Evolutionary conservation across 2,888 invertebrate species (phyloP), one percentile per base, ranked within the genome.

Genomic region (Craniophora ligustri): DNA sequence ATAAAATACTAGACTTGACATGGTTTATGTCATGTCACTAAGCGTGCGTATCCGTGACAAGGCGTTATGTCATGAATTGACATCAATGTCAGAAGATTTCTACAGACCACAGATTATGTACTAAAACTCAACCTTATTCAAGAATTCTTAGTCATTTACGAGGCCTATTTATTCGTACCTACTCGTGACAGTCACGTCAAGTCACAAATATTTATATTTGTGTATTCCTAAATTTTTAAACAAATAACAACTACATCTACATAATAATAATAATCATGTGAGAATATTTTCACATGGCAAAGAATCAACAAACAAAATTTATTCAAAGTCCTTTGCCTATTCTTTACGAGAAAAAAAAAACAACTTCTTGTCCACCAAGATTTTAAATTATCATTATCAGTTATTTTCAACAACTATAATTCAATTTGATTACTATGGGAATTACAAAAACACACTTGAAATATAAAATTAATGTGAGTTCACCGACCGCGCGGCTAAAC

Each of bases 401-500:
- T 0, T 26, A n/a, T n/a, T 21, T 2, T 26, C 3, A 26, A 26
- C 26, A n/a, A n/a, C n/a, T n/a, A 26, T 26, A 26, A 26, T 26
- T 26, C n/a, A 26, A 26, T 26, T 26, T 36, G 5, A 19, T 51
- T 39, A 19, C 2, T 13, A 38, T 28, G 32, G 5, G 4, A 31
- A 36, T n/a, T 36, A 40, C 21, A 32, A 47, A 28, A 31, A 49
- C 23, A 30, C 1, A 42, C 16, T 14, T 10, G 3, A 26, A 44
- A 10, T 42, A 8, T n/a, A 26, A 34, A 32, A 15, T 18, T 36
- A 10, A 35, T 38, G 11, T 28, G 51, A 50, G 69, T 60, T 69
- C 68, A 67, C 6, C 39, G 42, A 64, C 49, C 67, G 46, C 31
- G 26, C 32, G 23, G 41, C 42, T 44, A 26, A 26, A n/a, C 26